Base-by-base conservation (phyloP, 2,113 vertebrate species). In the Saccopteryx leptura region DNA sequence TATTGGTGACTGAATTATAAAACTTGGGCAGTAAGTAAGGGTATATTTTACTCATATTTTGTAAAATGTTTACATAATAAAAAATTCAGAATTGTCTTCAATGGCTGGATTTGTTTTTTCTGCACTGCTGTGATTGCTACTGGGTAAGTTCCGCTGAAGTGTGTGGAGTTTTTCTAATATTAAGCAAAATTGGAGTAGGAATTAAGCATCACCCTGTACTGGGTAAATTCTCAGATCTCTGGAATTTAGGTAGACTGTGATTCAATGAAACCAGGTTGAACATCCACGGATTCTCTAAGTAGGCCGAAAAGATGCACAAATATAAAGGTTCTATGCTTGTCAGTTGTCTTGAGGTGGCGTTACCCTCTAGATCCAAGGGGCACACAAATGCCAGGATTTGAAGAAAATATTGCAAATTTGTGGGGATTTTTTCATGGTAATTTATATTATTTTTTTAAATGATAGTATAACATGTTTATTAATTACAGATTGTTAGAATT, bases 1-100 rank as follows among this genome's bases (percentile, higher is more conserved):
- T 12, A 54, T 81, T 83, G 23, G 56, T 52, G 39, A 69, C 10
- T 66, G 19, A 75, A 87, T 94, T 90, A 24, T 87, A 84, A 93
- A 90, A 92, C 21, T 76, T 78, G 4, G 28, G 2, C 21, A 83
- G 9, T 66, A 86, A 86, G 26, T 61, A 31, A 81, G 8, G 8
- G 54, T 48, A 14, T 8, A 24, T 74, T 90, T 97, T 14, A 56
- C 23, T 52, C n/a, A 31, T 39, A 1, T 79, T 92, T 88, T 39
- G 23, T 63, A 79, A 85, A 85, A 66, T 85, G 5, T 63, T 84
- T 85, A 48, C 9, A 33, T 71, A 68, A 71, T 68, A 56, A 66
- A 69, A 79, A 39, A 63, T 65, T 24, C 52, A 79, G 54, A 91
- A 68, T 50, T 72, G 15, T 12, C 56, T 24, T 74, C 48, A 39